Evolutionary conservation across 1,140 invertebrate species (phyloP), one percentile per base, ranked within the genome.

Genomic region (Drosophila asahinai): DNA sequence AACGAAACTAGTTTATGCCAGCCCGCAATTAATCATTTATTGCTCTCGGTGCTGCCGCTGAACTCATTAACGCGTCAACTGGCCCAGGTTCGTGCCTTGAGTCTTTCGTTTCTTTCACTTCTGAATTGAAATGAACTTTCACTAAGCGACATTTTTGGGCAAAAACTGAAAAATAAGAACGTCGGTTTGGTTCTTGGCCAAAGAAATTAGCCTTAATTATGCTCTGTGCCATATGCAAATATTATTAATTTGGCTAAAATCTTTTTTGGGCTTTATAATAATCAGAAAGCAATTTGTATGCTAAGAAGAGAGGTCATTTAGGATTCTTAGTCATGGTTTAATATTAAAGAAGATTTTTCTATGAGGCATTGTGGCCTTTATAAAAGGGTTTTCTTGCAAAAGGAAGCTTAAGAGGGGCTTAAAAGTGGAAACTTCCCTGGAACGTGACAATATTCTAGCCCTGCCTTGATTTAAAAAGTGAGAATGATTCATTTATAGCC

Each of bases 31-130:
- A 89, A 86, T 87, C 74, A 81, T 81, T 80, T 77, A 77, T 68
- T 71, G 45, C 71, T 30, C 71, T 51, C 33, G 40, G 58, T 71
- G 79, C 54, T 60, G 63, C 54, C 49, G 66, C 62, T 87, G 78
- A 86, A 80, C 81, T 77, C 78, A 81, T 89, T 84, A 60, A 60
- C 30, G 51, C 38, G 45, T 59, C 67, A 84, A 76, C 48, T 74
- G 86, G 60, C 75, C 48, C 75, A 82, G 77, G 86, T 90, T 89
- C 58, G 86, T 89, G 86, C 42, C 86, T 82, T 81, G 19, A 80
- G 79, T 81, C 78, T 68, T 80, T 80, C 59, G 63, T 80, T 66
- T 80, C 40, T 79, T 78, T 80, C 73, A 71, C 76, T 80, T 80
- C 51, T 40, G 57, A 57, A 60, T 61, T 59, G 64, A 51, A 64